These are phyloP conservation scores for Tachycineta bicolor DNA, from an alignment of 2,113 vertebrate genomes.

Conservation along the genomic window DNA sequence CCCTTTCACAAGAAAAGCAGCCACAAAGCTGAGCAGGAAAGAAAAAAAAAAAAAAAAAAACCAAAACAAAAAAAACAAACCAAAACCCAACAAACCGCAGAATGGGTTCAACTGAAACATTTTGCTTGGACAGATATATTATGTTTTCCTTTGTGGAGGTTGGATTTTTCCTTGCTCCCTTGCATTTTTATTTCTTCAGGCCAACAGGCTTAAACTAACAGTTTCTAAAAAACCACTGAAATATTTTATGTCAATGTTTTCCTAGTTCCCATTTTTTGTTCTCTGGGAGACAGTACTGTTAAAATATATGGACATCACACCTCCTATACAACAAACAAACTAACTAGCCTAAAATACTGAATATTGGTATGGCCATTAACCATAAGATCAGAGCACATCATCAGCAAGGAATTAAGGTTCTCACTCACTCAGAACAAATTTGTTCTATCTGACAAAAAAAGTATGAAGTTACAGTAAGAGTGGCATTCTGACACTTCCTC, in stretches of 20 bases:
- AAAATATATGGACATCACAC: neutral
- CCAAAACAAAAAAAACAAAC: too few species aligned
- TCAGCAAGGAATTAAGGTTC: neutral
- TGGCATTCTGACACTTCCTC: neutral
- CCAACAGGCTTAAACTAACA: neutral
- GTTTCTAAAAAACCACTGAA: neutral
- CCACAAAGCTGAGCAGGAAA: neutral
- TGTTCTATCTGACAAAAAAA: neutral
- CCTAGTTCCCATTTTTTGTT: neutral
- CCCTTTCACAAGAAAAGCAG: neutral
- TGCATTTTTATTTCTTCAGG: neutral
- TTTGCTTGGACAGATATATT: conserved; percentile 1
- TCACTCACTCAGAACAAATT: neutral
- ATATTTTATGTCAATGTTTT: neutral
- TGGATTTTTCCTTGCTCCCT: neutral
- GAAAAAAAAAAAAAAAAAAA: too few species aligned
- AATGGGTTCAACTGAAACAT: neutral
- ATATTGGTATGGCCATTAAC: neutral
- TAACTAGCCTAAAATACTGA: neutral
- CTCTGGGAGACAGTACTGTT: neutral
- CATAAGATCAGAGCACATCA: neutral
- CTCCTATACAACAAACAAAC: neutral
- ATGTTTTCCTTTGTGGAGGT: neutral
- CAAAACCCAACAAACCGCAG: neutral
- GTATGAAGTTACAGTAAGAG: neutral